Conservation (phyloP, 2,888 invertebrate species). For the Drosophila paranaensis region DNA sequence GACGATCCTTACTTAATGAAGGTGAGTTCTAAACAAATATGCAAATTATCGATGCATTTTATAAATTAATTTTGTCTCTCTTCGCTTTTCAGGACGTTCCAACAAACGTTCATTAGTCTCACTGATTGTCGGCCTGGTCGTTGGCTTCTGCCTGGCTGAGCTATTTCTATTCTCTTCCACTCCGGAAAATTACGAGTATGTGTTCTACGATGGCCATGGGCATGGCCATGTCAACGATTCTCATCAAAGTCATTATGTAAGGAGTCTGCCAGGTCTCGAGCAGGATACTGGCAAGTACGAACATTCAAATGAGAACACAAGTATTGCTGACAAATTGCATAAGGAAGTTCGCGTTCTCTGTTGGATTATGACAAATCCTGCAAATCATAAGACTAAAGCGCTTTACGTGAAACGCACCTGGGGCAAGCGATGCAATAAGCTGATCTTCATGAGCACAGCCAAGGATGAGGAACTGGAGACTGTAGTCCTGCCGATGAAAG, state of each 20-base stretch:
- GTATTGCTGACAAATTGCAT: background rate
- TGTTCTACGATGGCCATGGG: slow-evolving; percentile 19
- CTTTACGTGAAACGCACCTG: slow-evolving; percentile 19
- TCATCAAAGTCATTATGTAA: slow-evolving; percentile 84
- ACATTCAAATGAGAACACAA: background rate
- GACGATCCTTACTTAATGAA: slow-evolving; percentile 75
- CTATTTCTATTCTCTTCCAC: slow-evolving; percentile 81
- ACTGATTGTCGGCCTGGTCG: slow-evolving; percentile 83
- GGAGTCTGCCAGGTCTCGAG: slow-evolving; percentile 84
- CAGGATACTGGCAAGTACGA: slow-evolving; percentile 82
- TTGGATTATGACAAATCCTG: slow-evolving; percentile 16
- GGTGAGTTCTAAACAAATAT: slow-evolving; percentile 28
- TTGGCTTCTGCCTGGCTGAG: slow-evolving; percentile 84
- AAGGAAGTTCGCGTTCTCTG: slow-evolving; percentile 26
- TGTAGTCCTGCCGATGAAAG: background rate
- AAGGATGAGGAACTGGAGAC: slow-evolving; percentile 15
- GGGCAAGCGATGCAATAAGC: slow-evolving; percentile 30
- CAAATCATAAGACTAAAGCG: slow-evolving; percentile 1
- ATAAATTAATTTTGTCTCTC: too few relatives aligned
- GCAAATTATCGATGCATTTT: background rate
- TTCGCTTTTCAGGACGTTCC: slow-evolving; percentile 83
- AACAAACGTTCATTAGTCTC: slow-evolving; percentile 83
- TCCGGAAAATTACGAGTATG: slow-evolving; percentile 59
- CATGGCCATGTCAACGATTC: slow-evolving; percentile 82
- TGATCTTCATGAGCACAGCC: slow-evolving; percentile 28